These are phyloP conservation scores for Lucinisca nassula DNA, from an alignment of 2,888 invertebrate genomes.

Conservation along the genomic window DNA sequence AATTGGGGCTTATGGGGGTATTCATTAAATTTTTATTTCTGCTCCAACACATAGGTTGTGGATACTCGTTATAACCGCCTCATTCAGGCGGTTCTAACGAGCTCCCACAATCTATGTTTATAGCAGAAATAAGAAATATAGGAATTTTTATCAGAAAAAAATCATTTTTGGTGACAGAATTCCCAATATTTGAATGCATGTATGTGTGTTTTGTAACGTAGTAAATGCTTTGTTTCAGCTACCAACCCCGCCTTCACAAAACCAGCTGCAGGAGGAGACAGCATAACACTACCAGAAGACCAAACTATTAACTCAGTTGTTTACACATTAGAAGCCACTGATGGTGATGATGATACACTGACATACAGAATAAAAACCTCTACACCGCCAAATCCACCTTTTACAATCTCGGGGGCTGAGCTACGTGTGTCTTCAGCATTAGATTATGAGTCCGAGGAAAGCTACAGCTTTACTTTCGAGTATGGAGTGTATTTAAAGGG, in stretches of 20 bases:
- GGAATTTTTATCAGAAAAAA: no score
- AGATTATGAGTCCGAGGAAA: slow-evolving; percentile 37
- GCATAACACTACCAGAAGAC: slow-evolving; percentile 1
- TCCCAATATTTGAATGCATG: no score
- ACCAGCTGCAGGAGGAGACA: slow-evolving; percentile 1
- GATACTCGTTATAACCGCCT: no score
- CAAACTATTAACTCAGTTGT: slow-evolving; percentile 7
- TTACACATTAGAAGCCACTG: slow-evolving; percentile 23
- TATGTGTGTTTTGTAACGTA: no score
- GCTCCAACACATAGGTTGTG: no score
- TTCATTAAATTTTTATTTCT: no score
- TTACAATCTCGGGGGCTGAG: slow-evolving; percentile 1
- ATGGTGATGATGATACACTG: slow-evolving; percentile 25
- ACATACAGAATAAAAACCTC: slow-evolving; percentile 25
- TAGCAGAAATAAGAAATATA: no score
- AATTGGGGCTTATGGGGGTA: no score
- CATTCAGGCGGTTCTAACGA: no score
- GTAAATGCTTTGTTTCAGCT: no score
- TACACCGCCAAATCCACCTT: not conserved
- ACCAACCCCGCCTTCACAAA: slow-evolving; percentile 28
- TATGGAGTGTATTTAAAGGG: not conserved
- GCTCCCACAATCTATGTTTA: no score
- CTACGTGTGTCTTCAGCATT: slow-evolving; percentile 14
- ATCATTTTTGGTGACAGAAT: no score
- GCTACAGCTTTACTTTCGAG: slow-evolving; percentile 39